Evolutionary conservation across 2,113 vertebrate species (phyloP), one percentile per base, ranked within the genome.

Genomic region (Quiscalus mexicanus): DNA sequence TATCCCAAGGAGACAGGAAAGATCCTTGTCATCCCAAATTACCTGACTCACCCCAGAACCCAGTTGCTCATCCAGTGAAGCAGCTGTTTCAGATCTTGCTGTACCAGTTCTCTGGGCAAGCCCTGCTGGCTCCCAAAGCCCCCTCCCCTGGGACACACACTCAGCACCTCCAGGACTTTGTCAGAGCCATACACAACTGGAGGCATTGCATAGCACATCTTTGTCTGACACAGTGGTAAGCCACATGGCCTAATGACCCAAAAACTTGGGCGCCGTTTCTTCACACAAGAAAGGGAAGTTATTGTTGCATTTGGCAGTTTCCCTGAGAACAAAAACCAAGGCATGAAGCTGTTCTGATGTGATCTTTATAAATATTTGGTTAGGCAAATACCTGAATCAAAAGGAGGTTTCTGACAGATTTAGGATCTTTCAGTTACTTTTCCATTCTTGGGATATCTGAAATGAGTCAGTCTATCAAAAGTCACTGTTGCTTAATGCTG

Each of bases 361-460:
- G 80, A 84, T 82, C 83, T 89, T 42, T 64, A 70, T 75, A 86
- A 81, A 49, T 67, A 75, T 69, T 85, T 60, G 12, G 13, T 70
- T 94, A 86, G 52, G 71, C 31, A 97, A 92, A 91, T 52, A 89
- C 11, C 56, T 75, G 75, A 74, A 95, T 83, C 71, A 84, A 75
- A 96, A 77, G 0, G 11, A 88, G 37, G 23, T 91, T 78, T 77
- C 58, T 84, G 75, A 81, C 59, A 76, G 20, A 78, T 82, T 76
- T 91, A 56, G 58, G 42, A 78, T 65, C 64, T 77, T 84, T 76
- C 79, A 20, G 79, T 74, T 84, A 70, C 75, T 87, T 89, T 95
- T 91, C 76, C 15, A 1, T 82, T 79, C 56, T 89, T 88, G 55
- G 82, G 78, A 55, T 90, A 92, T 59, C 52, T 71, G 80, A 93